Evolutionary conservation across 2,888 invertebrate genomes (phyloP), one percentile per base, ranked within the genome.

Genomic region (Anthoptus insignis): DNA sequence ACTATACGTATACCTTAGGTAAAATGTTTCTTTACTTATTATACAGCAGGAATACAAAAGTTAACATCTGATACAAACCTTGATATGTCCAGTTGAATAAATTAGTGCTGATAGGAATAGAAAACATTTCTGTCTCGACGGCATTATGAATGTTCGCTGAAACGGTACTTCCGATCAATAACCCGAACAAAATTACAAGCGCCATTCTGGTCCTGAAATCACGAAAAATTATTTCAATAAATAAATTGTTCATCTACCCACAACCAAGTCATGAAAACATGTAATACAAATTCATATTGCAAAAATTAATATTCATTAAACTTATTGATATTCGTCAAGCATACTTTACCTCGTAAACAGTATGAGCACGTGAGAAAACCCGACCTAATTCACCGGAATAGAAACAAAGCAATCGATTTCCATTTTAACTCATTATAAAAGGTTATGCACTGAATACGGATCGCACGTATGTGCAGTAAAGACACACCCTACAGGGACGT

Each of bases 11-110:
- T n/a, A n/a, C n/a, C n/a, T n/a, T n/a, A n/a, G n/a, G n/a, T n/a
- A n/a, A n/a, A n/a, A n/a, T n/a, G n/a, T n/a, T n/a, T n/a, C n/a
- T n/a, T n/a, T n/a, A n/a, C n/a, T n/a, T n/a, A n/a, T n/a, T n/a
- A n/a, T n/a, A n/a, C n/a, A n/a, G n/a, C n/a, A n/a, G n/a, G 3
- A 22, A 45, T 21, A 22, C 42, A 42, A 42, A 42, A 21, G 11
- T 21, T 45, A 5, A 45, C 9, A 22, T 7, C 3, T 50, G 4
- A 16, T 39, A 32, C 50, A 34, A 70, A 95, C 96, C 95, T 92
- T 95, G 95, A 76, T 94, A 94, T 9, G 96, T 97, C 97, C 97
- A 97, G 82, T 97, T 97, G 82, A 97, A 97, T 80, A 97, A 93
- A 73, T 95, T 94, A 0, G 97, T 97, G 71, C 96, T 96, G 78